Evolutionary conservation across 1,140 invertebrate species (phyloP).

Genomic region (Brachionus manjavacas): DNA sequence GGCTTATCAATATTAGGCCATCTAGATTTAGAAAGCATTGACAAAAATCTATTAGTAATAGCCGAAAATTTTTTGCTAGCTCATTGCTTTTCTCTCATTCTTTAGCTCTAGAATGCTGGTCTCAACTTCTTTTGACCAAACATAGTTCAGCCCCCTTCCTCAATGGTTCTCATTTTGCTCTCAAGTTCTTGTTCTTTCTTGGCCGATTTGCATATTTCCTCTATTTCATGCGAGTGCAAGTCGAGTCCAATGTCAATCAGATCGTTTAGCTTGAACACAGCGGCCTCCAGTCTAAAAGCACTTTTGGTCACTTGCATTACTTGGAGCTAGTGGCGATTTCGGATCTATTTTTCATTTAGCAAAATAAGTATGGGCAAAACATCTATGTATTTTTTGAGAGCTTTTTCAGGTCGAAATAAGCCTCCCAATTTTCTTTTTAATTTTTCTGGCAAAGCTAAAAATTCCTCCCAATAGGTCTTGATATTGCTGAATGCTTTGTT

Average conservation of each 20-base stretch:
- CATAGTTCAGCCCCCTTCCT: conserved; percentile 53
- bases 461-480: conserved; percentile 5
- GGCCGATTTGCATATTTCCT: conserved; percentile 54
- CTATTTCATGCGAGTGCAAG: conserved; percentile 54
- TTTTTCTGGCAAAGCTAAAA: conserved; percentile 21
- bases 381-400: conserved; percentile 26
- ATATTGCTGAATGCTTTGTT: background rate
- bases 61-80: too few species aligned
- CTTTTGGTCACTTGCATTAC: conserved; percentile 57
- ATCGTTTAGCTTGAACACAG: too few species aligned
- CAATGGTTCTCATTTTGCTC: conserved; percentile 55
- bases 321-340: conserved; percentile 58
- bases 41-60: conserved; percentile 49
- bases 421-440: conserved; percentile 37
- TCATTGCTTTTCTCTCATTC: conserved; percentile 55
- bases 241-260: conserved; percentile 56
- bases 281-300: conserved; percentile 54
- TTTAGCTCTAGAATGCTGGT: conserved; percentile 51
- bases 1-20: conserved; percentile 52
- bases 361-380: conserved; percentile 19
- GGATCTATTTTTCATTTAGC: conserved; percentile 48
- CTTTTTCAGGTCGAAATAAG: conserved; percentile 18
- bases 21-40: conserved; percentile 47
- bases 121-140: conserved; percentile 56
- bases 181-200: conserved; percentile 56